Evolutionary conservation across 92 coral and sea anemone genomes (phyloP).

Genomic region (Umimayanthus chanpuru): DNA sequence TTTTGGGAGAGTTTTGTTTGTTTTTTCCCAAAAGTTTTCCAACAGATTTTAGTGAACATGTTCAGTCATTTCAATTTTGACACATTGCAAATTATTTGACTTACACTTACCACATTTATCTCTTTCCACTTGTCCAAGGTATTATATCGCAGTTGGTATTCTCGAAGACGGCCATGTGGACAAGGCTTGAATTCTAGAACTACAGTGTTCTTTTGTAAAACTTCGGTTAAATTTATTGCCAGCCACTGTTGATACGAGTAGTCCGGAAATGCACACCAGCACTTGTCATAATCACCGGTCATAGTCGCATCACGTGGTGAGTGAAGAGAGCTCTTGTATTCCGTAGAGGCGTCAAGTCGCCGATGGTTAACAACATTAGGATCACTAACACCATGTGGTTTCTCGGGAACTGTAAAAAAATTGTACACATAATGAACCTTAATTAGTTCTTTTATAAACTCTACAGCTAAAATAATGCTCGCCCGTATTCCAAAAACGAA

Average conservation of each 20-base stretch:
- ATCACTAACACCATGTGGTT: slow-evolving; percentile 1
- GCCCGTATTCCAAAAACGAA: neutral
- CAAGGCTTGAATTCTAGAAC: neutral
- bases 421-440: neutral
- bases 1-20: no score
- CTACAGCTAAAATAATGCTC: neutral
- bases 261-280: slow-evolving; percentile 31
- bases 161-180: neutral
- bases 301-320: neutral
- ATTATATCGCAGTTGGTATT: neutral
- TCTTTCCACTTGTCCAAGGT: no score
- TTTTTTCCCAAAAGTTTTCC: no score
- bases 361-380: neutral
- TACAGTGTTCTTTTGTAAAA: neutral
- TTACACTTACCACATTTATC: no score
- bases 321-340: neutral
- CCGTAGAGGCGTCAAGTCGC: slow-evolving; percentile 9
- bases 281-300: neutral
- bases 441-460: no score
- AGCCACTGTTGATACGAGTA: slow-evolving; percentile 4
- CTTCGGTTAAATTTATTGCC: neutral
- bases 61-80: no score
- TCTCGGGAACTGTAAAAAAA: slow-evolving; percentile 31
- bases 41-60: no score
- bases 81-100: no score